phyloP scores from a whole-genome alignment of 2,797 vertebrate genomes.

The Lepus oiostolus region DNA sequence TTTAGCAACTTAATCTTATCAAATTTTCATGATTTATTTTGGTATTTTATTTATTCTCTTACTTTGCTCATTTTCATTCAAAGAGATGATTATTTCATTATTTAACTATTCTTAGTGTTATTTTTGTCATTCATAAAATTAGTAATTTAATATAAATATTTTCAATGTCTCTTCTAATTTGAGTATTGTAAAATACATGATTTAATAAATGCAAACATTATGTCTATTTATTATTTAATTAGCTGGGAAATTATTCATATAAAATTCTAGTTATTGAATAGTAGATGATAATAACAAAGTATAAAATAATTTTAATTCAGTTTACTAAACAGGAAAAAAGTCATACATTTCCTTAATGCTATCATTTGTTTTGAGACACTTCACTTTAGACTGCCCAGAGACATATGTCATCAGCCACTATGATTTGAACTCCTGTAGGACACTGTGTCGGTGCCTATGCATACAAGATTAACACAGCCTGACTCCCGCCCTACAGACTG shows the following conservation, averaged over 20 bases:
- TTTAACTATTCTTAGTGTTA: not conserved
- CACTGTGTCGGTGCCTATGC: not conserved
- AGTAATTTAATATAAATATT: not conserved
- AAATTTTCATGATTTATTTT: not conserved
- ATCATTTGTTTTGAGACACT: not conserved
- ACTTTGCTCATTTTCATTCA: not conserved
- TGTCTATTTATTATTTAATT: not conserved
- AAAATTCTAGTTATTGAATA: not conserved
- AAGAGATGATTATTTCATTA: not conserved
- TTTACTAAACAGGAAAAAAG: not conserved
- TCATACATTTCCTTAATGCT: not conserved
- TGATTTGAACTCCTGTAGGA: not conserved
- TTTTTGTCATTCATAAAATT: slow-evolving; percentile 18
- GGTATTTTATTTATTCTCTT: not conserved
- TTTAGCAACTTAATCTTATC: not conserved
- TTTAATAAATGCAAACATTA: not conserved
- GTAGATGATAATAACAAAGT: not conserved
- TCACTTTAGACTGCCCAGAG: not conserved
- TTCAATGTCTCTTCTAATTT: not conserved
- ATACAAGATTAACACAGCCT: not conserved
- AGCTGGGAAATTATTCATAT: not conserved
- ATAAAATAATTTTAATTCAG: slow-evolving; percentile 11
- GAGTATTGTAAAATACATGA: not conserved
- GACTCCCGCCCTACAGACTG: not conserved
- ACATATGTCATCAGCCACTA: rapidly evolving